Evolutionary conservation across 2,888 invertebrate genomes (phyloP).

Genomic region (Agriopis leucophaearia): DNA sequence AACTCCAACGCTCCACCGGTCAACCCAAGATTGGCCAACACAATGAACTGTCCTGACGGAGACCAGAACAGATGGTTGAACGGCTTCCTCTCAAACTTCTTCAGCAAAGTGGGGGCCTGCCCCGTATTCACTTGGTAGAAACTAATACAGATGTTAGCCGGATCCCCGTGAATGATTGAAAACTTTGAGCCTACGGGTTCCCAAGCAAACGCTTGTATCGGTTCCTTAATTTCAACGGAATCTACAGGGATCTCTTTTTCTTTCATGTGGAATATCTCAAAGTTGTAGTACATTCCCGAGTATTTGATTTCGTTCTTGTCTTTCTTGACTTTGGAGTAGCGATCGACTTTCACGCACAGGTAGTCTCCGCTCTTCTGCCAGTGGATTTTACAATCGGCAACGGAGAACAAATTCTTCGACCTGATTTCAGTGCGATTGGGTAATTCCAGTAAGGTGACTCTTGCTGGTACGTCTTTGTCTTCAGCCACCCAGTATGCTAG

Average conservation of each 20-base stretch:
- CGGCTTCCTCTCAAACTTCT: conserved; percentile 95
- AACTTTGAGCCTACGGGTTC: conserved; percentile 98
- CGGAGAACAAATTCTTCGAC: conserved; percentile 98
- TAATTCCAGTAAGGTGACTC: conserved; percentile 96
- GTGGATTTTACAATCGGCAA: conserved; percentile 98
- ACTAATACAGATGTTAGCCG: conserved; percentile 92
- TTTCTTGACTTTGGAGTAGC: conserved; percentile 95
- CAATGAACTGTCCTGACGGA: conserved; percentile 97
- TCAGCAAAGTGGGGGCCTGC: conserved; percentile 94
- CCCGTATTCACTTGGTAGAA: conserved; percentile 96
- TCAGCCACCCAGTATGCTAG: conserved; percentile 99
- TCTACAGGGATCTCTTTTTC: conserved; percentile 99
- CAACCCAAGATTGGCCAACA: conserved; percentile 94
- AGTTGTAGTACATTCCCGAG: conserved; percentile 98
- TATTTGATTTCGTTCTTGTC: conserved; percentile 98
- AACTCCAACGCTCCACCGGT: conserved; percentile 97
- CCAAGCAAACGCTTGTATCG: conserved; percentile 98
- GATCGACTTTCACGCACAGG: conserved; percentile 95
- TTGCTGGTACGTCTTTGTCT: conserved; percentile 97
- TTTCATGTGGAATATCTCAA: conserved; percentile 99
- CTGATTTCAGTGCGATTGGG: conserved; percentile 96
- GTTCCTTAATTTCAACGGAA: conserved; percentile 97
- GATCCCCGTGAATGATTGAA: conserved; percentile 98
- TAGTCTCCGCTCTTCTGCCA: conserved; percentile 99
- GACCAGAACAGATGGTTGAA: conserved; percentile 98